Percentiles rank a stretch among this genome's conserved stretches.
Conservation (phyloP, 2,797 vertebrate species). For the Cirrhinus mrigala region DNA sequence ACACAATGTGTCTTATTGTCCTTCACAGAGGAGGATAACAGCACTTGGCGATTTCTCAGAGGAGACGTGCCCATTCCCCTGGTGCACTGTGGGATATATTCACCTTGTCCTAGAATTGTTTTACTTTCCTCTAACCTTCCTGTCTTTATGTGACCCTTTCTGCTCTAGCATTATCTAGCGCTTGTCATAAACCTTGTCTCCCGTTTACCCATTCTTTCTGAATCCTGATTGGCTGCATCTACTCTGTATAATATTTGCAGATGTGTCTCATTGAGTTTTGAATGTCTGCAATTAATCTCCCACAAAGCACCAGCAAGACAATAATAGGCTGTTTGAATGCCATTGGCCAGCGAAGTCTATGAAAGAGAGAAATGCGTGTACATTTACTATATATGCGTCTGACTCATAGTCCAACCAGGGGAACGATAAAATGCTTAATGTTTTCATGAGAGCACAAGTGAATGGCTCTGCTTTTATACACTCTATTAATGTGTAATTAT, state of each 20-base stretch:
- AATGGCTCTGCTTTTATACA: slow-evolving; percentile 46
- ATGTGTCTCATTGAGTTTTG: slow-evolving; percentile 48
- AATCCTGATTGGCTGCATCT: slow-evolving; percentile 23
- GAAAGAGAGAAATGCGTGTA: slow-evolving; percentile 21
- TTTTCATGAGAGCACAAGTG: slow-evolving; percentile 43
- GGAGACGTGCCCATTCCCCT: slow-evolving; percentile 31
- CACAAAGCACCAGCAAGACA: slow-evolving; percentile 41
- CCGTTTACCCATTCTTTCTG: slow-evolving; percentile 36
- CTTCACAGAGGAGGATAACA: slow-evolving; percentile 17
- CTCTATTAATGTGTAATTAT: slow-evolving; percentile 58
- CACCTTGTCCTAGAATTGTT: slow-evolving; percentile 58
- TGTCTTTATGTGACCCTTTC: neutral
- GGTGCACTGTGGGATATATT: slow-evolving; percentile 45
- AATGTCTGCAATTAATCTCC: slow-evolving; percentile 50
- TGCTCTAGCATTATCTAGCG: slow-evolving; percentile 18
- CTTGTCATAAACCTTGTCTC: slow-evolving; percentile 12
- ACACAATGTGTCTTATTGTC: slow-evolving; percentile 3
- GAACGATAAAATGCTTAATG: slow-evolving; percentile 38
- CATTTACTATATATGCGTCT: slow-evolving; percentile 29
- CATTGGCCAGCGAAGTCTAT: slow-evolving; percentile 31
- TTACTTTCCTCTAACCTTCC: slow-evolving; percentile 35
- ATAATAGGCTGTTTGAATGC: slow-evolving; percentile 44
- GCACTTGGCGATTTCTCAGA: slow-evolving; percentile 34
- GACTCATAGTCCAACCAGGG: slow-evolving; percentile 34
- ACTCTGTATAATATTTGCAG: slow-evolving; percentile 35